A percentile compares a stretch with the other conserved stretches of the same genome.
Conservation (phyloP, 1,140 invertebrate species). For the Penaeus japonicus region DNA sequence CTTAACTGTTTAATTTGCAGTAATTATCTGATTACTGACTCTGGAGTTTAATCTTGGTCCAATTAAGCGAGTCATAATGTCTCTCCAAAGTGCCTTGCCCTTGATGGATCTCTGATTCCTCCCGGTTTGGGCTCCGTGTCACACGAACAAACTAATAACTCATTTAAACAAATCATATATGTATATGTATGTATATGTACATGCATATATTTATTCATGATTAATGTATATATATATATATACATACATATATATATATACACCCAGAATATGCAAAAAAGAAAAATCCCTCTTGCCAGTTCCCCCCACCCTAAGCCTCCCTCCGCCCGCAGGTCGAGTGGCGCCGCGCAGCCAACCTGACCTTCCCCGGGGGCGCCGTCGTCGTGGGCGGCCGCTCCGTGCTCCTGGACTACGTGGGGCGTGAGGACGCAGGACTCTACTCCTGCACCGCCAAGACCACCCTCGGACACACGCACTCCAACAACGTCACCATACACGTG, state of each 20-base stretch:
- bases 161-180: conserved; percentile 3
- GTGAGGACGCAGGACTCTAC: conserved; percentile 40
- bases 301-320: background rate
- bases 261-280: too few relatives aligned
- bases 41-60: too few relatives aligned
- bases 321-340: conserved; percentile 21
- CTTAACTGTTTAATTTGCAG: too few relatives aligned
- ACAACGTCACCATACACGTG: conserved; percentile 19
- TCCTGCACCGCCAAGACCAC: conserved; percentile 27
- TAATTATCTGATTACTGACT: too few relatives aligned
- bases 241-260: background rate
- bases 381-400: conserved; percentile 36
- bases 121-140: too few relatives aligned
- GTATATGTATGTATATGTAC: background rate
- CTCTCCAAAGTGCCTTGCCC: too few relatives aligned
- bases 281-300: background rate
- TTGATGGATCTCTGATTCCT: too few relatives aligned
- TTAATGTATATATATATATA: background rate
- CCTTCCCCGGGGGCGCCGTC: conserved; percentile 29
- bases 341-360: conserved; percentile 22
- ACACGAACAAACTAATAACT: too few relatives aligned
- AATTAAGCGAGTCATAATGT: too few relatives aligned
- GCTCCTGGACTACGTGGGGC: conserved; percentile 17
- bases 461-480: background rate
- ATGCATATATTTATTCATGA: background rate